A percentile compares a stretch with the other conserved stretches of the same genome.
phyloP scores from a whole-genome alignment of 2,888 invertebrate genomes.

The Anticlea derivata region DNA sequence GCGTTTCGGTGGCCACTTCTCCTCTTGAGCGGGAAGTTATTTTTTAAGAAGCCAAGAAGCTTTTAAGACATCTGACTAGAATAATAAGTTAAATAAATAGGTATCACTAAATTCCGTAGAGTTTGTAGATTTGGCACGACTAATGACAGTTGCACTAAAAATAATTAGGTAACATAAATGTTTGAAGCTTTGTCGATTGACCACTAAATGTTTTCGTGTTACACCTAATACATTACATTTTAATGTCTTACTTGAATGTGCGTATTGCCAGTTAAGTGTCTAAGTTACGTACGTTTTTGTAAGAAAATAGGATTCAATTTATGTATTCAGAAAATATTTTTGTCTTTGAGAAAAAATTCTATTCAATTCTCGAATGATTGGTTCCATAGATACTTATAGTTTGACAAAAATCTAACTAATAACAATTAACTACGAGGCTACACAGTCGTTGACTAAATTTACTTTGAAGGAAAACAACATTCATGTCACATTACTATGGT shows the following conservation, averaged over 20 bases:
- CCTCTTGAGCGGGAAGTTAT: constrained; percentile 40
- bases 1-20: constrained; percentile 30
- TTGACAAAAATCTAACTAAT: constrained; percentile 67
- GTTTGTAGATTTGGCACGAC: constrained; percentile 72
- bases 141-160: constrained; percentile 50
- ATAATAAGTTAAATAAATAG: constrained; percentile 36
- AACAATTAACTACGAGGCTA: constrained; percentile 69
- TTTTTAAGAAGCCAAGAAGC: constrained; percentile 42
- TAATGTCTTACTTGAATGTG: constrained; percentile 64
- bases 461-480: constrained; percentile 53
- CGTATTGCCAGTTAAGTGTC: constrained; percentile 73
- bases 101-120: constrained; percentile 34
- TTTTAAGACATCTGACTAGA: constrained; percentile 42
- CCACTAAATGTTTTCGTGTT: constrained; percentile 39
- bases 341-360: constrained; percentile 60
- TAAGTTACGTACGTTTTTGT: constrained; percentile 73
- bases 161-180: constrained; percentile 36
- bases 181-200: constrained; percentile 41
- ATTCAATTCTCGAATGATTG: constrained; percentile 70
- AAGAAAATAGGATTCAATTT: constrained; percentile 81
- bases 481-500: constrained; percentile 40
- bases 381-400: constrained; percentile 61
- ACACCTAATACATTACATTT: constrained; percentile 47
- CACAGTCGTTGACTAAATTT: constrained; percentile 69
- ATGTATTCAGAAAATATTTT: constrained; percentile 73